These are phyloP conservation scores for Verasper variegatus DNA, from an alignment of 2,113 vertebrate species.

Conservation along the genomic window DNA sequence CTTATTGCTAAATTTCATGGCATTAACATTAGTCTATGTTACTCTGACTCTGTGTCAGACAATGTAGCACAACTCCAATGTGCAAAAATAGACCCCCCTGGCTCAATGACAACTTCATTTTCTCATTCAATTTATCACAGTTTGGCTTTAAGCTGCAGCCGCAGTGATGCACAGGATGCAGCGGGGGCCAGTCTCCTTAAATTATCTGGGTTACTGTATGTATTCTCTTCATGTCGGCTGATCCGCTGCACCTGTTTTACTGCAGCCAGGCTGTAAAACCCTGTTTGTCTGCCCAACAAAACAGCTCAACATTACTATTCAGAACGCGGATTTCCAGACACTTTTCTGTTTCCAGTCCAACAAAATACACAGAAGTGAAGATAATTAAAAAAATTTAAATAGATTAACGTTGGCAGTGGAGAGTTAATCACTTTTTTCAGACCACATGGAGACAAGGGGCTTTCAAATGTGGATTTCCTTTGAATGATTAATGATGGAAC, in stretches of 20 bases:
- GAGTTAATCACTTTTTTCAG: conserved; percentile 5
- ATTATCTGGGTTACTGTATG: conserved; percentile 35
- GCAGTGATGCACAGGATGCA: conserved; percentile 35
- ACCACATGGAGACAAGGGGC: conserved; percentile 13
- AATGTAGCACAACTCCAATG: conserved; percentile 35
- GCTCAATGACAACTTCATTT: conserved; percentile 58
- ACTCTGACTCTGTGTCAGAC: conserved; percentile 32
- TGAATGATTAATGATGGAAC: conserved; percentile 59
- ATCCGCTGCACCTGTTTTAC: conserved; percentile 26
- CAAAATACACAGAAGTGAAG: no score
- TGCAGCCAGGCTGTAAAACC: conserved; percentile 20
- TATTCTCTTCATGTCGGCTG: conserved; percentile 26
- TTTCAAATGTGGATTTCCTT: conserved; percentile 27
- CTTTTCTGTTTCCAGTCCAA: no score
- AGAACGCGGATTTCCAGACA: no score
- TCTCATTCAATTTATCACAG: conserved; percentile 59
- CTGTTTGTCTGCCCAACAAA: conserved; percentile 26
- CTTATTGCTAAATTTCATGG: conserved; percentile 20
- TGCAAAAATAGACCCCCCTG: conserved; percentile 44
- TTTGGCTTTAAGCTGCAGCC: conserved; percentile 55
- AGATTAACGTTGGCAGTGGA: no score
- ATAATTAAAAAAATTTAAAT: no score
- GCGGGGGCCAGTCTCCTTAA: conserved; percentile 37
- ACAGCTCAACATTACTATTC: conserved; percentile 44
- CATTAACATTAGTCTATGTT: conserved; percentile 35